phyloP scores from a whole-genome alignment of 2,113 vertebrate genomes.

The Ceyx melanurus region DNA sequence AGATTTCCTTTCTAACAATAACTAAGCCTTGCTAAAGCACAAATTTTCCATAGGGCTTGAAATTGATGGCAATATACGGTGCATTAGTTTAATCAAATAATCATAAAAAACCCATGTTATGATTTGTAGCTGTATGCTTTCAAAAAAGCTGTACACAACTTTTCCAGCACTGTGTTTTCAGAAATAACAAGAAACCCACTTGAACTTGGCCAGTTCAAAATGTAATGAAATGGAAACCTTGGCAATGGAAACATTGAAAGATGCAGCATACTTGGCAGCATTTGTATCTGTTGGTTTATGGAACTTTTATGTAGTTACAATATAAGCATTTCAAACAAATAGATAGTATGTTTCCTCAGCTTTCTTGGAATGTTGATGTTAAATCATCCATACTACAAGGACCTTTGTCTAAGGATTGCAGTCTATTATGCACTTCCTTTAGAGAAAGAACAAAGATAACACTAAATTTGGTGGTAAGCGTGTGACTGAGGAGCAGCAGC shows the following conservation, averaged over 20 bases:
- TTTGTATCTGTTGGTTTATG: background rate
- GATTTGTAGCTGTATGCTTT: background rate
- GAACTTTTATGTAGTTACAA: background rate
- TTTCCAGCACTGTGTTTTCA: background rate
- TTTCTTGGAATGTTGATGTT: background rate
- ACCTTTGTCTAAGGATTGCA: background rate
- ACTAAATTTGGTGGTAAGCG: background rate
- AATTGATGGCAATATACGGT: background rate
- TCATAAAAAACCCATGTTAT: constrained; percentile 7
- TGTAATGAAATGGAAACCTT: background rate
- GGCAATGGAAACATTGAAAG: background rate
- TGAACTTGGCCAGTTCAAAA: constrained; percentile 16
- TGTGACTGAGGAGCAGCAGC: background rate
- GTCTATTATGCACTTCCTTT: background rate
- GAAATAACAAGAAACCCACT: background rate
- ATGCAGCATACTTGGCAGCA: background rate
- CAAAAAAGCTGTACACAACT: background rate
- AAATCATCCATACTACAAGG: background rate
- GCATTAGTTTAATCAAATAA: background rate
- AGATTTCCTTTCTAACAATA: background rate
- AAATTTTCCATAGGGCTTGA: background rate
- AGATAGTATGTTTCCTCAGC: background rate
- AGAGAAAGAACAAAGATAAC: background rate
- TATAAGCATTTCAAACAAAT: background rate
- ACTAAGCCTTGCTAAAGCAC: background rate